phyloP scores from a whole-genome alignment of 2,888 invertebrate genomes.

The Alentia gelatinosa region DNA sequence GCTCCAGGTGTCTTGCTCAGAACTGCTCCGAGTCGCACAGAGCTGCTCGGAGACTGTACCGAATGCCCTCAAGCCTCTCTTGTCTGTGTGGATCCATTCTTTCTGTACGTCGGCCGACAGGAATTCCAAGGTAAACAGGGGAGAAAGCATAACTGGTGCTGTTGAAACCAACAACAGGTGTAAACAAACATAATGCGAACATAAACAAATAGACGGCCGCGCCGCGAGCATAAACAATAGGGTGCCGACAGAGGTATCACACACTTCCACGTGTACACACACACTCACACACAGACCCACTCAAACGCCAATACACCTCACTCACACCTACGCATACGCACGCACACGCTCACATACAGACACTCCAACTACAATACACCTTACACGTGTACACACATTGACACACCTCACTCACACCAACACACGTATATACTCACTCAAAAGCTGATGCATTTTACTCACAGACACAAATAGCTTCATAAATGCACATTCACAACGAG shows the following conservation, averaged over 20 bases:
- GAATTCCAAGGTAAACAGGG: constrained; percentile 13
- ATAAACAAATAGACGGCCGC: constrained; percentile 26
- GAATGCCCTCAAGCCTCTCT: not conserved
- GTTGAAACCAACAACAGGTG: constrained; percentile 48
- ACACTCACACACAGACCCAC: not conserved
- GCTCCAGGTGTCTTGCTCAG: too few species aligned
- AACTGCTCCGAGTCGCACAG: too few species aligned
- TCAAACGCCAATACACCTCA: not conserved
- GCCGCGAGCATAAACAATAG: not conserved
- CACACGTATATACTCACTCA: not conserved
- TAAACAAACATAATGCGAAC: constrained; percentile 49
- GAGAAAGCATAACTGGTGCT: not conserved
- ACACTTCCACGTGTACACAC: not conserved
- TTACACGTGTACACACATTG: not conserved
- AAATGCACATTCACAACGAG: not conserved
- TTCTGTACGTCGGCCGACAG: not conserved
- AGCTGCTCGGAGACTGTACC: not conserved
- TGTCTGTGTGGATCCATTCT: constrained; percentile 13
- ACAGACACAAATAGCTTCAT: not conserved
- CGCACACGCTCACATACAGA: not conserved
- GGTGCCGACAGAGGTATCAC: not conserved
- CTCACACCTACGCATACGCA: not conserved
- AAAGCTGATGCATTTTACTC: not conserved
- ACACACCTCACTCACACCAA: not conserved
- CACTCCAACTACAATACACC: not conserved